Evolutionary conservation across 1,140 invertebrate genomes (phyloP).

Genomic region (Pseudomyrmex dendroicus): DNA sequence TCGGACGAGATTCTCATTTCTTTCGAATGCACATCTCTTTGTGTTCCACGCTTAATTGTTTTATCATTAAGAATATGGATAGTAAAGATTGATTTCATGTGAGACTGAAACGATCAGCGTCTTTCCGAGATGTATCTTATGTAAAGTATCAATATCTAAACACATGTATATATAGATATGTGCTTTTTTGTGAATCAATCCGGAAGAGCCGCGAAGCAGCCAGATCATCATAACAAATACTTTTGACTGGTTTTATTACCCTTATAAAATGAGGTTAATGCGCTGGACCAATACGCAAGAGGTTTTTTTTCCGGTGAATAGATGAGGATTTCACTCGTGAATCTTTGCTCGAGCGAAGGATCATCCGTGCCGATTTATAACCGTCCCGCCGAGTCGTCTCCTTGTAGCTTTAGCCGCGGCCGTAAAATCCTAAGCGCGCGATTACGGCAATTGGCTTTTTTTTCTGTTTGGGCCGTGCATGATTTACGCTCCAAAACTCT

Average conservation of each 20-base stretch:
- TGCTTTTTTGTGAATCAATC: no score
- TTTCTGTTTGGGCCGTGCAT: slow-evolving; percentile 6
- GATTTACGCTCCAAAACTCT: slow-evolving; percentile 43
- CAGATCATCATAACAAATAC: neutral
- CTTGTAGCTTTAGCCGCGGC: slow-evolving; percentile 31
- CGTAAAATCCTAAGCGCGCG: slow-evolving; percentile 43
- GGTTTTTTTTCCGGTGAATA: neutral
- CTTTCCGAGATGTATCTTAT: no score
- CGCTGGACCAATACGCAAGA: neutral
- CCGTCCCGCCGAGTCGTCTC: slow-evolving; percentile 4
- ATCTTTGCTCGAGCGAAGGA: slow-evolving; percentile 1
- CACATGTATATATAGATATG: no score
- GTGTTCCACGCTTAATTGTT: no score
- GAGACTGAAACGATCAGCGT: no score
- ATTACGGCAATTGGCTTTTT: slow-evolving; percentile 33
- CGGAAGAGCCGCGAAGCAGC: neutral
- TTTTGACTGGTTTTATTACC: neutral
- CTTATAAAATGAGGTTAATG: neutral
- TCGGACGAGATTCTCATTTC: slow-evolving; percentile 9
- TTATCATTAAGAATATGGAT: no score
- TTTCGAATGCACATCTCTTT: neutral
- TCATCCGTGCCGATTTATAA: slow-evolving; percentile 16
- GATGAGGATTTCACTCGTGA: neutral
- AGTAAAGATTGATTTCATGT: no score
- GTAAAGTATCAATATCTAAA: no score